These are phyloP conservation scores for Philopotamus ludificatus DNA, from an alignment of 1,140 invertebrate species.

Conservation along the genomic window DNA sequence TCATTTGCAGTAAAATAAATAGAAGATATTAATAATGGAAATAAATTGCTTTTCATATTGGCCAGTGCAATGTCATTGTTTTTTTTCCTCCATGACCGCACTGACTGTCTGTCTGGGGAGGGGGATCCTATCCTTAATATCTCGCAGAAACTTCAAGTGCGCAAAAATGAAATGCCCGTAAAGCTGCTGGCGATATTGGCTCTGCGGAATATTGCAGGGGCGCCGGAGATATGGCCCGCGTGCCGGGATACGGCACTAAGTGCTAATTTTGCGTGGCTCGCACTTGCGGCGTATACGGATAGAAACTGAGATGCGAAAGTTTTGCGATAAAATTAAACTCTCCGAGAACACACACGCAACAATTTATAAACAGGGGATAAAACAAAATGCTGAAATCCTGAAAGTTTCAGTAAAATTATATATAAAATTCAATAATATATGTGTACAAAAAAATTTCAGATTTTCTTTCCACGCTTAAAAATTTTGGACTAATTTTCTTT, in stretches of 20 bases:
- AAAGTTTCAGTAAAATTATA: too few species aligned
- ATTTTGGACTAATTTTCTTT: too few species aligned
- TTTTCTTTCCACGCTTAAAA: too few species aligned
- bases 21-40: slow-evolving; percentile 30
- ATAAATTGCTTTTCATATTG: slow-evolving; percentile 30
- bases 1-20: slow-evolving; percentile 29
- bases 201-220: background rate
- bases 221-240: background rate
- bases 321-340: too few species aligned
- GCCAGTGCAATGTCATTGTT: slow-evolving; percentile 26
- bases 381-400: too few species aligned
- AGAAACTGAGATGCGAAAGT: too few species aligned
- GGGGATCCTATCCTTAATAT: slow-evolving; percentile 38
- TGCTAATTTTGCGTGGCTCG: background rate
- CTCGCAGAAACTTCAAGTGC: slow-evolving; percentile 26
- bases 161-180: slow-evolving; percentile 32
- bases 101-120: background rate
- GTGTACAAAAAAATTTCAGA: too few species aligned
- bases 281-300: background rate
- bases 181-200: slow-evolving; percentile 9
- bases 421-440: too few species aligned
- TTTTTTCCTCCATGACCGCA: slow-evolving; percentile 4
- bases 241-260: background rate
- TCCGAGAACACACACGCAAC: too few species aligned
- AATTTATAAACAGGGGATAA: too few species aligned